Percentiles rank a stretch among this genome's conserved stretches.
Conservation (phyloP, 1,140 invertebrate species). For the Drosophila funebris region DNA sequence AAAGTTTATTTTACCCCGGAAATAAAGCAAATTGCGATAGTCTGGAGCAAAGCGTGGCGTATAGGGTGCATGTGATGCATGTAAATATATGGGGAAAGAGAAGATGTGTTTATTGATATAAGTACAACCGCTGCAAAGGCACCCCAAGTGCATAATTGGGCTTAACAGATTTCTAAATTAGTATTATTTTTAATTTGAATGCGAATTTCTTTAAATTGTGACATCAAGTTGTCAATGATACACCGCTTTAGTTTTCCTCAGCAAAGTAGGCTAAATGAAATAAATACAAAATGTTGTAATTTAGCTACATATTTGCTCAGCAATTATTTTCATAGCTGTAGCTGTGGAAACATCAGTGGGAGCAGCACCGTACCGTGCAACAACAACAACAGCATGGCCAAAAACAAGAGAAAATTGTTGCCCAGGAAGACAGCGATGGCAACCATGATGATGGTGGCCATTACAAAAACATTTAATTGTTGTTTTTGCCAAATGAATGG, state of each 20-base stretch:
- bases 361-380: not conserved
- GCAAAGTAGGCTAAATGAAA: conserved; percentile 60
- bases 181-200: not conserved
- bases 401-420: conserved; percentile 75
- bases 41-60: conserved; percentile 20
- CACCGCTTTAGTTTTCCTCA: conserved; percentile 36
- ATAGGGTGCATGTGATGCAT: conserved; percentile 22
- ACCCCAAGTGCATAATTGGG: conserved; percentile 40
- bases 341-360: conserved; percentile 4
- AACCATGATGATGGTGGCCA: conserved; percentile 51
- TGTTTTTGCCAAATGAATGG: conserved; percentile 82
- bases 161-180: conserved; percentile 23
- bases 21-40: conserved; percentile 80
- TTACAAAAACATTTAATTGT: conserved; percentile 82
- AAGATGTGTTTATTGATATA: conserved; percentile 21
- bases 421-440: conserved; percentile 42
- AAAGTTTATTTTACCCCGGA: conserved; percentile 81
- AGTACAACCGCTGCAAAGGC: conserved; percentile 16
- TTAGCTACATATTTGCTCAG: conserved; percentile 73
- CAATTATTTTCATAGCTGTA: conserved; percentile 73
- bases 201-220: not conserved
- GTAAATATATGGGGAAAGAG: not conserved
- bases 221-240: not conserved
- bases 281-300: conserved; percentile 76
- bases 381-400: conserved; percentile 40